Evolutionary conservation across 2,797 vertebrate species (phyloP), one percentile per base, ranked within the genome.

Genomic region (Manis pentadactyla): DNA sequence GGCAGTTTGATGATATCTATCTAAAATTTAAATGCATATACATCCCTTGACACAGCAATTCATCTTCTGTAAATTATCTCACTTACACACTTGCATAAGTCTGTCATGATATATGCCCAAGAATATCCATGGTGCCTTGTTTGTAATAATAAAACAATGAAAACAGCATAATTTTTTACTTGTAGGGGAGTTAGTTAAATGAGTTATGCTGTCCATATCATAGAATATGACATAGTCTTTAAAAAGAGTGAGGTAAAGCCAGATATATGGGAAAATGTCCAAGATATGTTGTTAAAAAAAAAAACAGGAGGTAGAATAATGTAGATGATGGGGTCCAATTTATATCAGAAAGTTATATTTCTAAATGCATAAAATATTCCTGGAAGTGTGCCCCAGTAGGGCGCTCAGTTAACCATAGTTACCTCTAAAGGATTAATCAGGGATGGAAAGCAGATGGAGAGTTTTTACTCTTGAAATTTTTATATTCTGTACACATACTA

Each of bases 351-450:
- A 46, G 27, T 69, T 78, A 7, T 53, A 11, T 95, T 74, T 87
- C 59, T 91, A 74, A 87, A 59, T 64, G 55, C 37, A 66, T 87
- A 87, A 95, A 74, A 57, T 87, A 66, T 39, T 73, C n/a, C n/a
- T 92, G 49, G 66, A 73, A 86, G 59, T 79, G 5, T 91, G 17
- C 46, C n/a, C 46, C 73, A 86, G 31, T 61, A 79, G 57, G 19
- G 87, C 42, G 11, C 34, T 55, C 37, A 49, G 37, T 64, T 73
- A 91, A 49, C 2, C 53, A 63, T 42, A 69, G 46, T 71, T 79
- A 53, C 34, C 21, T 69, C 87, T 85, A 55, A 29, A 78, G 79
- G 85, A 37, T 31, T 46, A 55, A 78, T 46, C 25, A n/a, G 57
- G 49, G 37, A 55, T 61, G 66, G 34, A 86, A 71, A 91, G 34